Percentiles rank a stretch among this genome's conserved stretches.
Evolutionary conservation across 1,140 invertebrate genomes (phyloP).

Genomic region (Drosophila erecta): DNA sequence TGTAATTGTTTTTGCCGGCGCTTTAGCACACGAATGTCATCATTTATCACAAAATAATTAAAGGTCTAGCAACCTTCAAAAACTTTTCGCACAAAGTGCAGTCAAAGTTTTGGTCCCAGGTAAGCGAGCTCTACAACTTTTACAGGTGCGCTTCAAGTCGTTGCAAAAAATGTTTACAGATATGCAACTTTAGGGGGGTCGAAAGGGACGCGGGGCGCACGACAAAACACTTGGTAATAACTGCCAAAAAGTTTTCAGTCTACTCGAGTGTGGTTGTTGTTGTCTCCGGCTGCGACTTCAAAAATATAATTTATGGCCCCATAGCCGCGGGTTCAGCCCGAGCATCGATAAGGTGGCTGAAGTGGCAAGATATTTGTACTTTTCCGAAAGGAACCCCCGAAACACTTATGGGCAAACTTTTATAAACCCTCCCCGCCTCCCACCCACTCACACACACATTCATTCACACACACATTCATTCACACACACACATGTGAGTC

Average conservation of each 20-base stretch:
- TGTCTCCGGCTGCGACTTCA: conserved; percentile 66
- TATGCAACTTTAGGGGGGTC: conserved; percentile 46
- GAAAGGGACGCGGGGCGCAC: not conserved
- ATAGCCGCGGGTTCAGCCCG: conserved; percentile 74
- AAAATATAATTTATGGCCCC: conserved; percentile 82
- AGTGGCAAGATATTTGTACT: conserved; percentile 73
- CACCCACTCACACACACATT: not conserved
- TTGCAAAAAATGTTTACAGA: conserved; percentile 78
- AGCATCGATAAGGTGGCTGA: conserved; percentile 73
- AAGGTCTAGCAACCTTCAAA: conserved; percentile 67
- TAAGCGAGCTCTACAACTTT: conserved; percentile 49
- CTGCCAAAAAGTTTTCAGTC: conserved; percentile 74
- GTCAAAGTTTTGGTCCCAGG: conserved; percentile 49
- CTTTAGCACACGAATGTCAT: conserved; percentile 71
- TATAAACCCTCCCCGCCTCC: not conserved
- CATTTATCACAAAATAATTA: conserved; percentile 85
- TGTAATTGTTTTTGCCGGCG: conserved; percentile 36
- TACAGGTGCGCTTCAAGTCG: conserved; percentile 74
- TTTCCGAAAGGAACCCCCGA: conserved; percentile 46
- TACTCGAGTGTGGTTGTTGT: conserved; percentile 35
- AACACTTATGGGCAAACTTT: conserved; percentile 78
- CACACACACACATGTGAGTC: conserved; percentile 40
- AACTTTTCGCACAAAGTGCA: conserved; percentile 40
- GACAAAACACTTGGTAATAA: conserved; percentile 83
- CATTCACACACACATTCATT: not conserved